Base-by-base conservation (phyloP, 2,888 invertebrate species). In the Oscheius sp. region DNA sequence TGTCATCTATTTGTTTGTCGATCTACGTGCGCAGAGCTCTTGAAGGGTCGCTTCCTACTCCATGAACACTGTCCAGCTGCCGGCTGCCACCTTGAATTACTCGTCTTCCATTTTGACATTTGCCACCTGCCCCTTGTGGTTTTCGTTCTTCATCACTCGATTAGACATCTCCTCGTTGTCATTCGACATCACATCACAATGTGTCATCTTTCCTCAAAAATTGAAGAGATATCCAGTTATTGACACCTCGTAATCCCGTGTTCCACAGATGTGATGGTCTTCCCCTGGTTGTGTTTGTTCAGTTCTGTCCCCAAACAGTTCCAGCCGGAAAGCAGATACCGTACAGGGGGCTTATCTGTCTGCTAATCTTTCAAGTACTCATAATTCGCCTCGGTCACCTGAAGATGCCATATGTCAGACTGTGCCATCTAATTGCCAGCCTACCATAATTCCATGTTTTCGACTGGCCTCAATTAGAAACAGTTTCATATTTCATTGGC, bases 401-500 rank as follows among this genome's bases (percentile, higher is more conserved):
- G n/a, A 35, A 18, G 27, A 27, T 58, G 16, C 25, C 58, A 58
- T 58, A 58, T 58, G 61, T 12, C 18, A 6, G 45, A 61, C 23
- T 61, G 41, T 43, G 29, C 61, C 9, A 61, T 35, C 35, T 35
- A 61, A 61, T 61, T n/a, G n/a, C 61, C 25, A 5, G 41, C 61
- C n/a, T n/a, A 18, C 43, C 41, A 41, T 61, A 41, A 43, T 61
- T 43, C 58, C 41, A 61, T 61, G 43, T 43, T 35, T 35, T 35
- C 35, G 35, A 35, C 35, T 35, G 35, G 35, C 35, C 35, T 35
- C 35, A 35, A 35, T 35, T 35, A n/a, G 7, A 18, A 18, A 66
- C 52, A 66, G 66, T 52, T 49, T 66, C 66, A 25, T 66, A 66
- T 66, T 66, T 66, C 66, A 66, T 66, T 66, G 49, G 43, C 2